Base-by-base conservation (phyloP, 1,140 invertebrate species). In the Drosophila pallidifrons region DNA sequence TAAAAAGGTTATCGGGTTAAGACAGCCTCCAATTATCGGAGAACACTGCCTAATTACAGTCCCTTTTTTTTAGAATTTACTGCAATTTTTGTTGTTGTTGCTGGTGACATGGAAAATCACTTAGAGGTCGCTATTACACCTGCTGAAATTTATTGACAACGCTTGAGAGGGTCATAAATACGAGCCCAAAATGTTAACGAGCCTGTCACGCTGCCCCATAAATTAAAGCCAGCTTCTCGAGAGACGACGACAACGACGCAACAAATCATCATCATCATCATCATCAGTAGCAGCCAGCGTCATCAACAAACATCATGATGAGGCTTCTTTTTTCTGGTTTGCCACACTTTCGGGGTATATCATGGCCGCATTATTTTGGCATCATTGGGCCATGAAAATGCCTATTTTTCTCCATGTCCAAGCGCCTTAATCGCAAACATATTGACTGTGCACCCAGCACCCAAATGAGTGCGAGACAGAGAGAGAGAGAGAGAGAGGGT, bases 371-470 rank as follows among this genome's bases (percentile, higher is more conserved):
- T 81, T 86, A 82, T 79, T 57, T 75, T 59, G 68, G 75, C 72
- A 77, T 85, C 78, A 90, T 78, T 89, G 86, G 76, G 54, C 78
- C 86, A 81, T 89, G 78, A 90, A 89, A 89, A 85, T 35, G 75
- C 61, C 65, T 52, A 61, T 63, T 71, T 74, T 71, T 71, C 28
- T 54, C 2, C 58, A 59, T 69, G 69, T 75, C 66, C 69, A 68
- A 38, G 61, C 68, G 59, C 65, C 76, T 87, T 79, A 82, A 79
- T 87, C 79, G 60, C 79, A 79, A 87, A 68, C 77, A 83, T 89
- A 89, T 89, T 89, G 85, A 81, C 52, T 80, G 30, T 41, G 64
- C 67, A 63, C 28, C n/a, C 32, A 64, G 8, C 35, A 20, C 60
- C 16, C 15, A 13, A 52, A 32, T 8, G 35, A 45, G 28, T 13